These are phyloP conservation scores for Cheirogaleus medius DNA, from an alignment of 2,113 vertebrate species.

Conservation along the genomic window DNA sequence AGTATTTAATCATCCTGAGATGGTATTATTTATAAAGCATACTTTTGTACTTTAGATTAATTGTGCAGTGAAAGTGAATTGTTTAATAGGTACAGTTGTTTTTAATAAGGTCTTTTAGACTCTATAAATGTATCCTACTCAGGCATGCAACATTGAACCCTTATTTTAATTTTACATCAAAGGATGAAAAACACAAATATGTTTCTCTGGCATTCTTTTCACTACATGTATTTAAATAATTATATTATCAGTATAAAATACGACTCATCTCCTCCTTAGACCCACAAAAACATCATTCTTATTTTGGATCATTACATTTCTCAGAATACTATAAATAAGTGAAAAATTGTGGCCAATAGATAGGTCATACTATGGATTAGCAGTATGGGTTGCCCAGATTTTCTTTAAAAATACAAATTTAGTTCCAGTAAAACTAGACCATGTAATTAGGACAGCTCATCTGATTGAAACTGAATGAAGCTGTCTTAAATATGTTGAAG, in stretches of 20 bases:
- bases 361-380: neutral
- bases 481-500: neutral
- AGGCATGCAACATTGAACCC: neutral
- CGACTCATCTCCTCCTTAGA: neutral
- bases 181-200: neutral
- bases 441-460: neutral
- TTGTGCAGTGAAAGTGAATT: neutral
- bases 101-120: neutral
- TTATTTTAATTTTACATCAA: neutral
- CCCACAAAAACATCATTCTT: neutral
- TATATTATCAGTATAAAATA: neutral
- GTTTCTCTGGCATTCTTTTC: neutral
- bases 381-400: neutral
- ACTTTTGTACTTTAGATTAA: neutral
- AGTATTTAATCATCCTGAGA: neutral
- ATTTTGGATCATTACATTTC: neutral
- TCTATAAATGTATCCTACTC: neutral
- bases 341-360: neutral
- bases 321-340: neutral
- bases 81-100: neutral
- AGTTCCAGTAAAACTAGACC: neutral
- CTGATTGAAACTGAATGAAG: neutral
- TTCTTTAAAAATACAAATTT: neutral
- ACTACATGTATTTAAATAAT: neutral
- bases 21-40: neutral